Base-by-base conservation (phyloP, 1,140 invertebrate genomes). In the Lordiphosa collinella region DNA sequence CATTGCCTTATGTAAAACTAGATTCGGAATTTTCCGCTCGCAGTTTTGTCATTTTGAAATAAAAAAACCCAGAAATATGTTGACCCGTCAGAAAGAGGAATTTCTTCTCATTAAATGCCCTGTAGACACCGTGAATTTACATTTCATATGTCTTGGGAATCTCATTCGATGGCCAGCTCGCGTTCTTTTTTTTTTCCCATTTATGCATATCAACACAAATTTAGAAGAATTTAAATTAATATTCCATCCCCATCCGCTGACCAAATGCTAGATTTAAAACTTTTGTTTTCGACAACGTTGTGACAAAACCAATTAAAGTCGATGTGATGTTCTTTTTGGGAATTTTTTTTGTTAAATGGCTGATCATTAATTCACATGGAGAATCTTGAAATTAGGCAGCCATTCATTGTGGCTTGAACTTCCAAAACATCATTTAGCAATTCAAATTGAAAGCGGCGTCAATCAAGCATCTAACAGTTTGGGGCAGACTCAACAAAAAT, bases 291-390 rank as follows among this genome's bases (percentile, higher is more conserved):
- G 64, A 43, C 64, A 63, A 56, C 49, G 59, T 69, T 69, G 60
- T 44, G 41, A 44, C 41, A 44, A 44, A 44, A 44, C 41, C 25
- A 44, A 29, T 29, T 29, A 29, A 29, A 7, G 25, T 29, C 41
- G 29, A 44, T 29, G 29, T 44, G 29, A 44, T 44, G 41, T 36
- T 34, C 34, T 35, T 57, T 57, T 65, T 56, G 40, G 9, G n/a
- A 8, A 7, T 48, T 66, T 43, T 65, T 46, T 32, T 50, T 50
- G 22, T 50, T 57, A 66, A 80, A 80, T 70, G 75, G 59, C 22
- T 54, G 49, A 55, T 75, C 79, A 82, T 79, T 79, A 79, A 75
- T 75, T 82, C 76, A 58, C 52, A 35, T 22, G 43, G 43, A 52
- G 74, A 72, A 78, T 76, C 44, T 68, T 53, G 53, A 78, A 78